These are phyloP conservation scores for Drosophila fuyamai DNA, from an alignment of 1,140 invertebrate species.

Conservation along the genomic window DNA sequence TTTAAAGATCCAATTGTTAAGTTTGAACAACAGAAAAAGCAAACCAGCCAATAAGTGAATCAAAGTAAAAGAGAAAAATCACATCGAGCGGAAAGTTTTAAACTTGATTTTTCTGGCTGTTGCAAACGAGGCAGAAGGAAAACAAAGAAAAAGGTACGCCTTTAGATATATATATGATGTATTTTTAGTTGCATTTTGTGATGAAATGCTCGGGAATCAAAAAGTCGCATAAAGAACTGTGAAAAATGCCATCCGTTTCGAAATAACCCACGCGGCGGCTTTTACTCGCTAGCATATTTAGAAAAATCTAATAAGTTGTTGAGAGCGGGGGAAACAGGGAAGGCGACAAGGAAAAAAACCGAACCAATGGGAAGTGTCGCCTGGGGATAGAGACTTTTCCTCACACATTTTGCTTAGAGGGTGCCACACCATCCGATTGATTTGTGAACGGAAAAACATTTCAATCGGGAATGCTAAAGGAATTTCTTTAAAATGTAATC, in stretches of 20 bases:
- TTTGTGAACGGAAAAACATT: not conserved
- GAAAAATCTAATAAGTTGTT: conserved; percentile 36
- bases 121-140: conserved; percentile 19
- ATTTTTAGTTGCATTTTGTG: conserved; percentile 74
- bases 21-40: conserved; percentile 27
- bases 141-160: conserved; percentile 28
- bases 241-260: conserved; percentile 54
- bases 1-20: conserved; percentile 52
- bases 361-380: conserved; percentile 49
- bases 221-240: conserved; percentile 66
- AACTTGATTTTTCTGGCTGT: conserved; percentile 19
- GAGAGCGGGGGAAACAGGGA: not conserved
- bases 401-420: conserved; percentile 37
- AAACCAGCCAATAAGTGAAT: conserved; percentile 25
- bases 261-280: conserved; percentile 71
- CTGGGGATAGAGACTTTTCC: conserved; percentile 52
- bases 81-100: conserved; percentile 61
- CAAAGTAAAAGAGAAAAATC: conserved; percentile 13
- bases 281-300: conserved; percentile 14
- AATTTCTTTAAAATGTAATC: not conserved
- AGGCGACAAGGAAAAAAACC: conserved; percentile 13
- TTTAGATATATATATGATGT: conserved; percentile 31
- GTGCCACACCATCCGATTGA: conserved; percentile 17
- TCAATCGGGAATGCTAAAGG: conserved; percentile 2
- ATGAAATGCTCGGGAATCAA: conserved; percentile 54